Base-by-base conservation (phyloP, 35 echinoderm and acorn worm genomes). In the Ophioderma brevispina region DNA sequence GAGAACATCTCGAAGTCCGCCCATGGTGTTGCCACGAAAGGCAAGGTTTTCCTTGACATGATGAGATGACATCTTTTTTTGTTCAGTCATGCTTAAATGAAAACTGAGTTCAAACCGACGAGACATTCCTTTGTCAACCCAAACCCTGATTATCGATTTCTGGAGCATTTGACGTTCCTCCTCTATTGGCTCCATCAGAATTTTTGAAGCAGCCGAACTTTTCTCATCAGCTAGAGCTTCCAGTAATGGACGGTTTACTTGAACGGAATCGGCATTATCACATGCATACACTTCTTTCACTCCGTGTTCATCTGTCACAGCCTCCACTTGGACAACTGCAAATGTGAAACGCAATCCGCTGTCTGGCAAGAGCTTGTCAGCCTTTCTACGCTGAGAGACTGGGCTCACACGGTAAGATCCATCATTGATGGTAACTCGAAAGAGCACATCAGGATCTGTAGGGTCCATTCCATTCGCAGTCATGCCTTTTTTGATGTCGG, bases 401-500 rank as follows among this genome's bases (percentile, higher is more conserved):
- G 46, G 21, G 21, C 46, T 21, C 46, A 52, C 21, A 11, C 46
- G 8, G 46, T 52, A 8, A 52, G 46, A 8, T 11, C 46, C 46
- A 21, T 52, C 46, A 11, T 52, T 52, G 3, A 87, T 50, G 1
- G 85, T 87, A 13, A 76, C 86, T 35, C 33, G 87, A 25, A 76
- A 0, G 31, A 92, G 21, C 43, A 81, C 52, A 4, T 32, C 33
- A 21, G 21, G 15, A 39, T 77, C 89, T 18, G 83, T 84, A 33
- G 84, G 85, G 38, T 76, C 78, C 11, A 87, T 13, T 37, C 78
- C 78, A 2, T n/a, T 38, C 31, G 36, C 40, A 19, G 33, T 34
- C 35, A 87, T 49, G 23, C 46, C 77, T 37, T 56, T 33, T 11
- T n/a, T 31, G 19, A 87, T 92, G 13, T 87, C 76, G 0, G 30